phyloP scores from a whole-genome alignment of 2,888 invertebrate genomes.

The Rutpela maculata region DNA sequence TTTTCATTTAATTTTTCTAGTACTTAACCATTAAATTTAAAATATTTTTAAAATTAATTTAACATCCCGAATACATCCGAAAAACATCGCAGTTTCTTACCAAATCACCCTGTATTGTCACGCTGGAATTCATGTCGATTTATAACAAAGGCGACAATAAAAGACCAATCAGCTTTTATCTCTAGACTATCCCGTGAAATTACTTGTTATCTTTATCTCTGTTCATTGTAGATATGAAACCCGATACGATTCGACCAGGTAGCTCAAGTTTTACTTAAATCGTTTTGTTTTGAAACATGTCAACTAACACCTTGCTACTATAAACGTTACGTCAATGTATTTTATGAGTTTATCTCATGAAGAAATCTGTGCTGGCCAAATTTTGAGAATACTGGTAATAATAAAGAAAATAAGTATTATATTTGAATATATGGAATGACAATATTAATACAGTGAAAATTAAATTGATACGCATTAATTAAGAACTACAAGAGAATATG shows the following conservation, averaged over 20 bases:
- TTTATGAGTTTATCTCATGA: background rate
- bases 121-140: background rate
- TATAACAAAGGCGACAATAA: background rate
- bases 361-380: background rate
- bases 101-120: no score
- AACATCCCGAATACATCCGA: no score
- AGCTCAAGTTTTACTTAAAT: conserved; percentile 35
- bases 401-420: no score
- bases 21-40: no score
- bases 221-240: conserved; percentile 42
- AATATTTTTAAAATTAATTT: no score
- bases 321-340: conserved; percentile 15
- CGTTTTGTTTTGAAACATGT: conserved; percentile 54
- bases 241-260: conserved; percentile 47
- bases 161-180: conserved; percentile 10
- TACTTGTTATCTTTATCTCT: conserved; percentile 46
- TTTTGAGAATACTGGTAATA: background rate
- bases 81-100: no score
- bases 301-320: conserved; percentile 54
- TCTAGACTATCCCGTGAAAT: conserved; percentile 36
- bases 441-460: no score
- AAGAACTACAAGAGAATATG: no score
- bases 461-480: no score
- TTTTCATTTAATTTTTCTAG: no score
- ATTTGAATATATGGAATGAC: no score